These are phyloP conservation scores for Pantelozetes paolii DNA, from an alignment of 2,888 invertebrate species.

Conservation along the genomic window DNA sequence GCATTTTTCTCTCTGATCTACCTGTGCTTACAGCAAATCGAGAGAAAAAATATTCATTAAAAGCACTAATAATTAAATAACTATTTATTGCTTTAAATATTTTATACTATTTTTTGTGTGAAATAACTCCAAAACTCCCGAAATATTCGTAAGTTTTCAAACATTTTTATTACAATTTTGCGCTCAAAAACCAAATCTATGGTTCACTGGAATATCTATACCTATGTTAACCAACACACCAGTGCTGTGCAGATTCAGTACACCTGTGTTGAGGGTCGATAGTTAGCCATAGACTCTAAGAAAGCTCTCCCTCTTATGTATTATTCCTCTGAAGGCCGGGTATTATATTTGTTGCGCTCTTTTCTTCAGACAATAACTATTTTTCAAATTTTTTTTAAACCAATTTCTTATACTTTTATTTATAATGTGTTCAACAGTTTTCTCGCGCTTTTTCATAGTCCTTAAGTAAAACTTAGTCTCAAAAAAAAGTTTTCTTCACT, in stretches of 20 bases:
- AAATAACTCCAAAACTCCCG: neutral
- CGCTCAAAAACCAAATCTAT: neutral
- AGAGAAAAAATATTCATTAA: neutral
- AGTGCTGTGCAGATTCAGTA: neutral
- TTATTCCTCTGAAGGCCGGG: neutral
- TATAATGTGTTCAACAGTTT: neutral
- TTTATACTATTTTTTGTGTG: neutral
- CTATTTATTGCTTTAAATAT: neutral
- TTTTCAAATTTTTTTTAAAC: neutral
- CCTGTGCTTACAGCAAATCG: neutral
- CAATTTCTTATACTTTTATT: neutral
- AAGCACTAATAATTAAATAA: too few species aligned
- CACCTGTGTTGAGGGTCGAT: slow-evolving; percentile 7
- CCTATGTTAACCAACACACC: neutral
- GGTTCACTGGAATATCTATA: neutral
- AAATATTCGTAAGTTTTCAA: neutral
- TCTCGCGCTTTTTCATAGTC: neutral
- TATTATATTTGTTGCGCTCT: slow-evolving; percentile 11
- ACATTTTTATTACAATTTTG: neutral
- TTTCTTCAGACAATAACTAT: slow-evolving; percentile 8
- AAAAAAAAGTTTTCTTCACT: too few species aligned
- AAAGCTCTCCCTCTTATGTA: neutral
- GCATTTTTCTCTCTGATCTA: neutral
- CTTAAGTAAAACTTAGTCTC: too few species aligned
- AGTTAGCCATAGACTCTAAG: slow-evolving; percentile 15